Evolutionary conservation across 1,140 invertebrate species (phyloP).

Genomic region (Ceratina australensis): DNA sequence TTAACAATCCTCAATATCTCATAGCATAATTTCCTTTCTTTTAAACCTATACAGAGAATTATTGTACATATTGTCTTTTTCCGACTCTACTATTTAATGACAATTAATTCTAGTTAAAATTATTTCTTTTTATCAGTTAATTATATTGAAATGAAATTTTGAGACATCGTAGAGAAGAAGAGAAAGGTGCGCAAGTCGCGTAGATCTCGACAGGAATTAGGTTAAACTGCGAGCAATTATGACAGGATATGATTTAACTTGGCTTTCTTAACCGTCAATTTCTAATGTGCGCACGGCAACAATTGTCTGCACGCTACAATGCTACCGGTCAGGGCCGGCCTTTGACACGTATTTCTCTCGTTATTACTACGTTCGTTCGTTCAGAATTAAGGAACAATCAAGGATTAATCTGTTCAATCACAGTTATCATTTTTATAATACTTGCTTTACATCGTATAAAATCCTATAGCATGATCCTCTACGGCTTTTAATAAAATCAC

Average conservation of each 20-base stretch:
- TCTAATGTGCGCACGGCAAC: slow-evolving; percentile 59
- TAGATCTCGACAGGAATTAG: slow-evolving; percentile 63
- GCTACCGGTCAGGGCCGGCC: slow-evolving; percentile 65
- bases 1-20: too few species aligned
- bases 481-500: too few species aligned
- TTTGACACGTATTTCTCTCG: slow-evolving; percentile 63
- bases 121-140: too few species aligned
- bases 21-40: too few species aligned
- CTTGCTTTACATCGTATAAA: not conserved
- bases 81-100: too few species aligned
- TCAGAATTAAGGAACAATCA: not conserved
- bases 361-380: slow-evolving; percentile 1
- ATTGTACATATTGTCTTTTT: too few species aligned
- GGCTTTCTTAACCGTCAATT: slow-evolving; percentile 66
- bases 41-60: too few species aligned
- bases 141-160: too few species aligned
- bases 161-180: not conserved
- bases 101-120: too few species aligned
- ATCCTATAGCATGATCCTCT: too few species aligned
- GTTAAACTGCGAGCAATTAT: slow-evolving; percentile 70
- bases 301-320: slow-evolving; percentile 53
- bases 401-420: slow-evolving; percentile 6
- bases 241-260: slow-evolving; percentile 70
- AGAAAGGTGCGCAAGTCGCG: slow-evolving; percentile 35
- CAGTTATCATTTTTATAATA: not conserved